These are phyloP conservation scores for Hyposoter dolosus DNA, from an alignment of 2,888 invertebrate species.

Conservation along the genomic window DNA sequence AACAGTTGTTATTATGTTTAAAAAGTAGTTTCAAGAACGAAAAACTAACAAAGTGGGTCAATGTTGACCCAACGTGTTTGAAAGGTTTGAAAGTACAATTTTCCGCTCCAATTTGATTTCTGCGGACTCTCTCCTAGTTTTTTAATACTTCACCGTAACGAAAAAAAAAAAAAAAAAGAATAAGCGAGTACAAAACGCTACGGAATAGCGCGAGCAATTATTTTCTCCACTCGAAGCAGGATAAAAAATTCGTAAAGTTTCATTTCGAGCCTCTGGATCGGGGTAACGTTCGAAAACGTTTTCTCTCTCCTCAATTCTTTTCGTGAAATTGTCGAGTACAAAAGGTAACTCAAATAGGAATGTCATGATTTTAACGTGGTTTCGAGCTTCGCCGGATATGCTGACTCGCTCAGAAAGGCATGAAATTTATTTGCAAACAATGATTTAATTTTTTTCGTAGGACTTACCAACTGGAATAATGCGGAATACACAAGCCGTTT, in stretches of 20 bases:
- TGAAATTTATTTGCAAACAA: not conserved
- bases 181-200: not conserved
- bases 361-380: not conserved
- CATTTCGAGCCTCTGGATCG: not conserved
- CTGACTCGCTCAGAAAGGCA: not conserved
- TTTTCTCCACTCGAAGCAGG: not conserved
- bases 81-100: not conserved
- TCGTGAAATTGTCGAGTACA: not conserved
- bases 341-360: not conserved
- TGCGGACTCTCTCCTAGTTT: not conserved
- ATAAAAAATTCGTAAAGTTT: constrained; percentile 38
- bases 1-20: too few relatives aligned
- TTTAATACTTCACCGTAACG: not conserved
- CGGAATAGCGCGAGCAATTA: not conserved
- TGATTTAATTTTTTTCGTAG: not conserved
- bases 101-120: not conserved
- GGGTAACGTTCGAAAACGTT: not conserved
- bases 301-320: constrained; percentile 17
- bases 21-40: too few relatives aligned
- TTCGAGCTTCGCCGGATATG: not conserved
- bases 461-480: constrained; percentile 88
- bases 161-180: constrained; percentile 17
- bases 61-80: too few relatives aligned
- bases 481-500: constrained; percentile 91
- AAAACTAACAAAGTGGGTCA: too few relatives aligned